Evolutionary conservation across 1,140 invertebrate genomes (phyloP), one percentile per base, ranked within the genome.

Genomic region (Phenacoccus solenopsis): DNA sequence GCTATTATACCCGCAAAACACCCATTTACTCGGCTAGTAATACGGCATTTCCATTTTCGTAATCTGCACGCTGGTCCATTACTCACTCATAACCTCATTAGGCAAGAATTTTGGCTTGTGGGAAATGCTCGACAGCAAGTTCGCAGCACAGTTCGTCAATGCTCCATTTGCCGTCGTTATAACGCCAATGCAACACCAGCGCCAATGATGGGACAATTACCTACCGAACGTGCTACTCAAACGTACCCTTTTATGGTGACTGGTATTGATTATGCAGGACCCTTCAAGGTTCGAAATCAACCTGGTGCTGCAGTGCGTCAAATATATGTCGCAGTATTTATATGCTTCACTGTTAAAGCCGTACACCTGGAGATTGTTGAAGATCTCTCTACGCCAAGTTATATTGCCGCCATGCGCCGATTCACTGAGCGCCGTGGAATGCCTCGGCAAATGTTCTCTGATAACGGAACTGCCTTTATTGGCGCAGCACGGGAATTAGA

Each of bases 381-480:
- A 20, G 72, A 75, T 70, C 22, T 77, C 1, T 73, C 74, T 9
- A 75, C 76, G 1, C 72, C 75, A 28, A 72, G 72, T 7, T 78
- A 79, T 68, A 20, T 80, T 10, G 72, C 73, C 56, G 72, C 74
- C 9, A 70, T 80, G 1, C 32, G 68, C n/a, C 69, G 77, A 28
- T 79, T 80, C 68, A 72, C 75, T 13, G 1, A 69, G 25, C 38
- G 75, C 10, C 68, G 77, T 49, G 77, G 78, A 25, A 38, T 71
- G 35, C 75, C 74, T 10, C 22, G 27, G 0, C 67, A 68, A 3
- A 73, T 81, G 0, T 76, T 74, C 69, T 72, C 70, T 21, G 80
- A 80, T 71, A 76, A 77, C 69, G 79, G 75, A 0, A 78, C 76
- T 0, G 79, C 77, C 68, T 79, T 80, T 69, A 67, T 75, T 10